Evolutionary conservation across 2,113 vertebrate species (phyloP), one percentile per base, ranked within the genome.

Genomic region (Terrapene triunguis): DNA sequence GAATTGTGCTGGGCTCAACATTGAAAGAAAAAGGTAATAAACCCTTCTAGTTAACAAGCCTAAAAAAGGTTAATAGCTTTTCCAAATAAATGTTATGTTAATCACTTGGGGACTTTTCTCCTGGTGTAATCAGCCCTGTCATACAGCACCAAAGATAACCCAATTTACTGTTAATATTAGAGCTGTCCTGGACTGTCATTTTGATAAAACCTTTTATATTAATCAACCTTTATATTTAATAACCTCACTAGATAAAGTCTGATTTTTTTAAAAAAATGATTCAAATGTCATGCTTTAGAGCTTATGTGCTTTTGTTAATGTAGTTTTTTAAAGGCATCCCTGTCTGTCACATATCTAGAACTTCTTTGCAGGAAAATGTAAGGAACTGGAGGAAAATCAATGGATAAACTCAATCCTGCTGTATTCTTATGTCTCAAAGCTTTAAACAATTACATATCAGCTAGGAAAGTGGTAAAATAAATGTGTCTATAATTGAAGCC

Each of bases 181-280:
- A 95, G 44, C 12, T 79, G n/a, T 42, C 79, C 22, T 32, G 12
- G 80, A 25, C 38, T 89, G 83, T 69, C 22, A 76, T 94, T 93
- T 96, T 94, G 48, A 90, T 86, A 94, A 96, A 87, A 10, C 4
- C 25, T 94, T 96, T 94, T n/a, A 44, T 84, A 81, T 89, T 50
- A 89, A 93, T 89, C 80, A 90, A 82, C 0, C 4, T 93, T 82
- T 94, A 7, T 27, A 42, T 50, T 42, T 80, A 97, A 87, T 88
- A 93, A 50, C 27, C 69, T 94, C 53, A 65, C 38, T 35, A 17
- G 47, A 51, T 69, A 89, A 95, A 95, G 54, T 82, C 38, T 32
- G 62, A 53, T 5, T 48, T 89, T 5, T 48, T 89, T 89, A 83
- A 95, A 92, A 13, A 88, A 89, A 92, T 83, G 5, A 27, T 87